Conservation (phyloP, 2,888 invertebrate genomes). For the Schizotus pectinicornis region DNA sequence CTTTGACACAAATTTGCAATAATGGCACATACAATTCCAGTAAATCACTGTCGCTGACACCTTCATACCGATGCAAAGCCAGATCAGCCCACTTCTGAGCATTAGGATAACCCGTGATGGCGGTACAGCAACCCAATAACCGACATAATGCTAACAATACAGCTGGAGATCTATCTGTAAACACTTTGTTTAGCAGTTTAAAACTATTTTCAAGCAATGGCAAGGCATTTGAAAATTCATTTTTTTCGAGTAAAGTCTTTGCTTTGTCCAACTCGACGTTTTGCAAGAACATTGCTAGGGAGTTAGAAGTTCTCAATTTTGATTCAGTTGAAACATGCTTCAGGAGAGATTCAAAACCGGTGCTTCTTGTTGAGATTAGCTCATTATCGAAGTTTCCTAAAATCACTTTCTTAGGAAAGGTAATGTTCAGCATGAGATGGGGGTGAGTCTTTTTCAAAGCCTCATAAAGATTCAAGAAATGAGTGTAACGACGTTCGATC, state of each 20-base stretch:
- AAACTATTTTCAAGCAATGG: slow-evolving; percentile 72
- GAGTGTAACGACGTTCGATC: slow-evolving; percentile 75
- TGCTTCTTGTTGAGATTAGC: slow-evolving; percentile 69
- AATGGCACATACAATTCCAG: slow-evolving; percentile 73
- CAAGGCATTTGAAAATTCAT: slow-evolving; percentile 67
- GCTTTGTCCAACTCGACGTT: slow-evolving; percentile 68
- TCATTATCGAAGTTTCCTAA: slow-evolving; percentile 73
- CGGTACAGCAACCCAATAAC: slow-evolving; percentile 66
- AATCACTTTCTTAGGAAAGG: slow-evolving; percentile 71
- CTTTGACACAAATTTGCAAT: slow-evolving; percentile 69
- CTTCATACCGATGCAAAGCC: slow-evolving; percentile 73
- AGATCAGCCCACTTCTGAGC: slow-evolving; percentile 73
- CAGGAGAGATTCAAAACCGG: slow-evolving; percentile 69
- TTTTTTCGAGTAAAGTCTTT: slow-evolving; percentile 64
- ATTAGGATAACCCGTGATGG: slow-evolving; percentile 62
- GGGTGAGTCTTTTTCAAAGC: slow-evolving; percentile 67
- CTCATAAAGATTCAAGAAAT: slow-evolving; percentile 71
- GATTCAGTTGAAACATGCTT: slow-evolving; percentile 64
- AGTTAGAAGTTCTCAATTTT: slow-evolving; percentile 64
- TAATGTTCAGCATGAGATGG: slow-evolving; percentile 60
- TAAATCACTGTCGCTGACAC: slow-evolving; percentile 74
- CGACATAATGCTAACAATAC: slow-evolving; percentile 72
- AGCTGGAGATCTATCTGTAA: slow-evolving; percentile 71
- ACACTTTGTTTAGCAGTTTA: slow-evolving; percentile 68
- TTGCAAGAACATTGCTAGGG: slow-evolving; percentile 70